Evolutionary conservation across 2,888 invertebrate genomes (phyloP).

Genomic region (Sesia bembeciformis): DNA sequence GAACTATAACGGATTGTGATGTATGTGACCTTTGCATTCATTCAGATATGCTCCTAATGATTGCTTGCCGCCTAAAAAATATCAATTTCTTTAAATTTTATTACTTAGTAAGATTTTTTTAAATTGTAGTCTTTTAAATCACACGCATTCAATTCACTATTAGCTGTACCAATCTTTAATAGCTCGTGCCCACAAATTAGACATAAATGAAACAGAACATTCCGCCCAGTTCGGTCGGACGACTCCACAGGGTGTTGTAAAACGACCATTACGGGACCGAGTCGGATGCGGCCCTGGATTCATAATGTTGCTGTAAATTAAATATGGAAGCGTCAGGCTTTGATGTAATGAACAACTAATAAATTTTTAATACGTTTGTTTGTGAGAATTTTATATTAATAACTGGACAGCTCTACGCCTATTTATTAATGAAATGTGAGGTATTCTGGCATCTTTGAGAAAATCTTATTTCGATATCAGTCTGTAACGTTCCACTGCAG

Average conservation of each 20-base stretch:
- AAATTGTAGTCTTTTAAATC: too few species aligned
- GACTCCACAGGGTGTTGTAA: constrained; percentile 43
- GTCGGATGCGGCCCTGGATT: constrained; percentile 27
- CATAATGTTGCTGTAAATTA: constrained; percentile 35
- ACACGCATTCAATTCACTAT: constrained; percentile 5
- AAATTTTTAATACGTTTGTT: background rate
- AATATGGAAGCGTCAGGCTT: constrained; percentile 24
- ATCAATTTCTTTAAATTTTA: too few species aligned
- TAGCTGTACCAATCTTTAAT: constrained; percentile 25
- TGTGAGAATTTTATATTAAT: background rate
- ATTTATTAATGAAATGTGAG: too few species aligned
- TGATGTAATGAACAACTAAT: background rate
- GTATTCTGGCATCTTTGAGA: too few species aligned
- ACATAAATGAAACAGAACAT: constrained; percentile 43
- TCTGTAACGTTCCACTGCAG: too few species aligned
- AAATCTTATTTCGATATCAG: too few species aligned
- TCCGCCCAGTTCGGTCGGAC: constrained; percentile 25
- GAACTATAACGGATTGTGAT: too few species aligned
- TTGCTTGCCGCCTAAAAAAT: too few species aligned
- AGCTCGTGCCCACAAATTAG: constrained; percentile 26
- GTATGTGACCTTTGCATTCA: too few species aligned
- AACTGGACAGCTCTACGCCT: too few species aligned
- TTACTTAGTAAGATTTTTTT: too few species aligned
- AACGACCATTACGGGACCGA: constrained; percentile 25
- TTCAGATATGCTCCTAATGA: too few species aligned